Evolutionary conservation across 2,797 vertebrate species (phyloP).

Genomic region (Luscinia megarhynchos): DNA sequence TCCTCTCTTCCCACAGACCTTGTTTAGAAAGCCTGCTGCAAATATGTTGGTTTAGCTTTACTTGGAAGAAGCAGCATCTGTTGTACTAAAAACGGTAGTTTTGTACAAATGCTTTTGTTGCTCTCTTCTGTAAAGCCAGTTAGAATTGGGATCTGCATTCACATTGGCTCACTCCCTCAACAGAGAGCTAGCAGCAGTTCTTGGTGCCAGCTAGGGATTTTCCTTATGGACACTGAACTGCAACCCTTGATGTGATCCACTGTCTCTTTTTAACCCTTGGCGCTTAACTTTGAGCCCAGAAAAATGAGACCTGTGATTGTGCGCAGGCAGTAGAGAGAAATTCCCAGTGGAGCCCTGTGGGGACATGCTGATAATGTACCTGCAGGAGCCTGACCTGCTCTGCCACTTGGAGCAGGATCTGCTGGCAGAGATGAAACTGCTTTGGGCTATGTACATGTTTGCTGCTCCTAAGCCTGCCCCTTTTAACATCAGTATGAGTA

Average conservation of each 20-base stretch:
- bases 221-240: background rate
- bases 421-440: background rate
- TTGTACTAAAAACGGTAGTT: constrained; percentile 26
- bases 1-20: constrained; percentile 55
- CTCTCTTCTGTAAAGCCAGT: constrained; percentile 21
- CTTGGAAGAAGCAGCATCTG: constrained; percentile 36
- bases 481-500: background rate
- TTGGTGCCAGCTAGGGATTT: background rate
- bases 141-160: background rate
- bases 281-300: background rate
- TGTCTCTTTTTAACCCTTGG: background rate
- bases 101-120: constrained; percentile 36
- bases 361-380: accelerated
- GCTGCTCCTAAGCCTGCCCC: background rate
- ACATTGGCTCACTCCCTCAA: background rate
- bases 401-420: background rate
- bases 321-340: background rate
- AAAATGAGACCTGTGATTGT: background rate
- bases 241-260: background rate
- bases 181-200: background rate
- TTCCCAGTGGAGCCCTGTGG: background rate
- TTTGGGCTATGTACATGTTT: background rate
- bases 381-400: background rate
- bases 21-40: constrained; percentile 37
- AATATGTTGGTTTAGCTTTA: constrained; percentile 44